Evolutionary conservation across 2,113 vertebrate species (phyloP), one percentile per base, ranked within the genome.

Genomic region (Isurus oxyrinchus): DNA sequence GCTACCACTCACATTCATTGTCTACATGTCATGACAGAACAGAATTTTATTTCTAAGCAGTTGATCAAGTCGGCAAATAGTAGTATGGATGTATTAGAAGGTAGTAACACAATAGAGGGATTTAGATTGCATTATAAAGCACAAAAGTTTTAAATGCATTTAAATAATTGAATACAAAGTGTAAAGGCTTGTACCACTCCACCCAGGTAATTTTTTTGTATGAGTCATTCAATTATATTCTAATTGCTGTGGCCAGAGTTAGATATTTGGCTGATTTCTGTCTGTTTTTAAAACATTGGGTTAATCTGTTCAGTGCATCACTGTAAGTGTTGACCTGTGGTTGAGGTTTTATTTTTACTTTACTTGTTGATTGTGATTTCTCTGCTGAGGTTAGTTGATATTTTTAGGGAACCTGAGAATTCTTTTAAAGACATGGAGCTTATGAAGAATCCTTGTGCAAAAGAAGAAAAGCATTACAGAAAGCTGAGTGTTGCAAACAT

Each of bases 221-320:
- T 27, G 27, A 59, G 4, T 27, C 25, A 8, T 27, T 88, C 55
- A 91, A 31, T 90, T 57, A 27, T 23, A 93, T 61, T 61, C 35
- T 14, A 63, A 90, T 57, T 88, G 86, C 2, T 88, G 53, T 88
- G 86, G 8, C 25, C 27, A 90, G 49, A 57, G 53, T 10, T 55
- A 13, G 87, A 31, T 91, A 91, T 57, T 57, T 31, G 25, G 49
- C 55, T 91, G 27, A 59, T 57, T 57, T 49, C 21, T 59, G 88
- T 59, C 88, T 27, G 31, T 55, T 90, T 57, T 55, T 49, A 16
- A 87, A 49, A 40, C 5, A 21, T 31, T 57, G 25, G 23, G 25
- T 55, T 91, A 91, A 91, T 91, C 88, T 57, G 88, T 91, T 27
- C 88, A 91, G 40, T 44, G 79, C 79, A 84, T 40, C 81, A 21